Base-by-base conservation (phyloP, 1,140 invertebrate species). In the Drosophila tropicalis region DNA sequence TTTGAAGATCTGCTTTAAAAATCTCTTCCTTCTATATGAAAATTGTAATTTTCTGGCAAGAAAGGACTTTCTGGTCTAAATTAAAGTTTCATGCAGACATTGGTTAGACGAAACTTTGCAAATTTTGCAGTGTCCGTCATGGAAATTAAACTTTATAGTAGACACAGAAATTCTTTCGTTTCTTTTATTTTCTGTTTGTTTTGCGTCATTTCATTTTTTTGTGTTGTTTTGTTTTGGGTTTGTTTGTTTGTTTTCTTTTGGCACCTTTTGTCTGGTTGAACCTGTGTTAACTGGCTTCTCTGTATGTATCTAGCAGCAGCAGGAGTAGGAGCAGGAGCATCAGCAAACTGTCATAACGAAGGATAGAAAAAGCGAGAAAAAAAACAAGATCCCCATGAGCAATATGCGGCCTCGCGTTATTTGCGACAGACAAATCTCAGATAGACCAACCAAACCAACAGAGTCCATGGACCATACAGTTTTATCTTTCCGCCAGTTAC, bases 271-370 rank as follows among this genome's bases (percentile, higher is more conserved):
- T 15, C 34, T 55, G 5, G 17, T 51, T 60, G 58, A 54, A 55
- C 66, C 72, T 64, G 73, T 70, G 66, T 64, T 76, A 76, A 70
- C 73, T 70, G 73, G 72, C 73, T 76, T 76, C 76, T 55, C 25
- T 39, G 6, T 39, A n/a, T 17, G 7, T 6, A 0, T 39, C 40
- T 17, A 36, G 32, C 17, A 41, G 51, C 40, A 51, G 67, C 72
- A 67, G 9, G 25, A 47, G 44, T 2, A 17, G 15, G 25, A 47
- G 44, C 6, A 17, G 15, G 7, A 47, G 15, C 44, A 10, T 15
- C 7, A 47, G 15, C 44, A 51, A 29, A 51, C 44, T 51, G 44
- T 51, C 44, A 51, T 51, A 17, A 51, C 17, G 44, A 22, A 51
- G 44, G 44, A 19, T 22, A 51, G 17, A 5, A 29, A 29, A 25